These are phyloP conservation scores for Dolomedes plantarius DNA, from an alignment of 2,888 invertebrate species.

Conservation along the genomic window DNA sequence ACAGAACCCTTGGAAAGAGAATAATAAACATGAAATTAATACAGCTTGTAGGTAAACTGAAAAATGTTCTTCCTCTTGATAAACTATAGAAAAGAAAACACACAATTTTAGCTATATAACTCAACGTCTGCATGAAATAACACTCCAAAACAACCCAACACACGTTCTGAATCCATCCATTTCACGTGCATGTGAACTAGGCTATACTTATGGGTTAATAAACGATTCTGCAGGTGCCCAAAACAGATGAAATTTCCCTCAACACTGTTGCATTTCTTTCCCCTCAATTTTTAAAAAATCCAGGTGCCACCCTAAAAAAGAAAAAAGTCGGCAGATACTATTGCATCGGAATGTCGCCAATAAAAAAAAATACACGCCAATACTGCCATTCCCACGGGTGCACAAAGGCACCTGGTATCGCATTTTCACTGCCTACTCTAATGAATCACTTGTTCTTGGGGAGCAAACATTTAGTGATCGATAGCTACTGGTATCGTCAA, in stretches of 20 bases:
- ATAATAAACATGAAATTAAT: too few species aligned
- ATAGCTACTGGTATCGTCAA: neutral
- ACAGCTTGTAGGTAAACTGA: too few species aligned
- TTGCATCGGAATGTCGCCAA: constrained; percentile 1
- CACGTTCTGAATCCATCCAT: too few species aligned
- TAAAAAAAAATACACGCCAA: neutral
- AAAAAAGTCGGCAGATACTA: neutral
- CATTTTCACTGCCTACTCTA: neutral
- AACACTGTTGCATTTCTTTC: neutral
- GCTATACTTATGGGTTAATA: constrained; percentile 30
- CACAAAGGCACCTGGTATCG: neutral
- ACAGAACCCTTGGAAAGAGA: too few species aligned
- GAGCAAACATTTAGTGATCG: neutral
- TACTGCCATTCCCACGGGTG: constrained; percentile 1
- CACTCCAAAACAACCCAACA: too few species aligned
- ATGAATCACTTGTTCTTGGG: constrained; percentile 1
- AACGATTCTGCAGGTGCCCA: constrained; percentile 44
- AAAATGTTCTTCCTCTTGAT: too few species aligned
- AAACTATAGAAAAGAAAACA: too few species aligned
- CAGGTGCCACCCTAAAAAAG: neutral
- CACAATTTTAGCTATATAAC: too few species aligned
- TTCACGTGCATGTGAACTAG: neutral
- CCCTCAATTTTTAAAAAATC: constrained; percentile 2
- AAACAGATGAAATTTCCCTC: constrained; percentile 50
- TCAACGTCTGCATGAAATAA: too few species aligned